Evolutionary conservation across 2,888 invertebrate species (phyloP).

Genomic region (Anthophora plumipes): DNA sequence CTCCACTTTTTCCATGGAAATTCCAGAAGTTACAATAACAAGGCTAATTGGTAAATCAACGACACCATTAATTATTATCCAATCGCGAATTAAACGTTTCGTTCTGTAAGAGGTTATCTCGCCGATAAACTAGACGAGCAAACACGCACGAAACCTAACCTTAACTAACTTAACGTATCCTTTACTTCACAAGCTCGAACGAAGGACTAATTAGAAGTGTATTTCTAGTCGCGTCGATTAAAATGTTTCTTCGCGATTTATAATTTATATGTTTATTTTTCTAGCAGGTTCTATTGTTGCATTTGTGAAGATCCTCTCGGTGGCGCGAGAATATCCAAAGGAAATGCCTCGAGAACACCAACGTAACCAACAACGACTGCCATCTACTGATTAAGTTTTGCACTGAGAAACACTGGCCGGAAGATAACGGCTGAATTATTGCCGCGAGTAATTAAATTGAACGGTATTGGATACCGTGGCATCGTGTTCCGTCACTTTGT

Average conservation of each 20-base stretch:
- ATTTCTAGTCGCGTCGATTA: neutral
- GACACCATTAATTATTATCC: no score
- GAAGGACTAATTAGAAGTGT: no score
- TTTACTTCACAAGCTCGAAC: no score
- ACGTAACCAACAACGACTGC: slow-evolving; percentile 46
- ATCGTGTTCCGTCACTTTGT: neutral
- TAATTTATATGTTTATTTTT: slow-evolving; percentile 2
- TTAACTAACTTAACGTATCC: no score
- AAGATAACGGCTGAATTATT: slow-evolving; percentile 51
- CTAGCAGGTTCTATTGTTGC: neutral
- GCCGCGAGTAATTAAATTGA: slow-evolving; percentile 37
- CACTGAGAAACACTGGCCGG: slow-evolving; percentile 35
- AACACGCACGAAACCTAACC: no score
- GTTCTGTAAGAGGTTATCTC: no score
- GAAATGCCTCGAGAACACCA: neutral
- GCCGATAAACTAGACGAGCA: no score
- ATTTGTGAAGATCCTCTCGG: no score
- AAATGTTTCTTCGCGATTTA: neutral
- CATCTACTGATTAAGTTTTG: slow-evolving; percentile 58
- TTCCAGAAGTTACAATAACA: no score
- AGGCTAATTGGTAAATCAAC: no score
- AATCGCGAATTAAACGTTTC: no score
- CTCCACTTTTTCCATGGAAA: no score
- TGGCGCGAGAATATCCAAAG: neutral
- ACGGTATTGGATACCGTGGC: slow-evolving; percentile 5